Evolutionary conservation across 1,140 invertebrate species (phyloP), one percentile per base, ranked within the genome.

Genomic region (Brachionus rotundiformis): DNA sequence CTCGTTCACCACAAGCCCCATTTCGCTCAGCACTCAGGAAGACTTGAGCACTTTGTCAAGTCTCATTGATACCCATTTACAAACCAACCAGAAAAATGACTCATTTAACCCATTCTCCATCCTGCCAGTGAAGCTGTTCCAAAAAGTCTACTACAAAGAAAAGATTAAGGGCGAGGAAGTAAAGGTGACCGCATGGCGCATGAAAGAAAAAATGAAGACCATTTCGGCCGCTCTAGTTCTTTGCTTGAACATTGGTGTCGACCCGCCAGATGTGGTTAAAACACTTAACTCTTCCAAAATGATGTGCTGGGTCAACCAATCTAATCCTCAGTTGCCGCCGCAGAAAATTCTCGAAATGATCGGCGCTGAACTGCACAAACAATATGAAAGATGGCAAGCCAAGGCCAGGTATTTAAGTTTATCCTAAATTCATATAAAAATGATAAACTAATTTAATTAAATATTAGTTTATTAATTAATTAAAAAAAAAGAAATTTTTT

Each of bases 161-260:
- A 59, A 81, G 11, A 59, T 68, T n/a, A 49, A 81, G 29, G 79
- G 54, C 1, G 36, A 63, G 11, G 61, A 81, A 3, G 16, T 41
- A 0, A 33, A 81, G 44, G 79, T 65, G 11, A 29, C 79, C 16
- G 29, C 39, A 27, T 81, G 79, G 79, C 23, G 61, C 6, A 81
- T 81, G 54, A 63, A 68, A 39, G 85, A 86, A 39, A 82, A 85
- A 33, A 96, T 97, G 93, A 97, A 97, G 89, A 99, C 98, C 6
- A 95, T 98, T n/a, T 98, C 95, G 89, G 98, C 99, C 47, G 97
- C 96, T 1, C 89, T 99, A 65, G 96, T 99, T 7, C 87, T 99
- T 5, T 99, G 97, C 89, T 90, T 99, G 7, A 99, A 99, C 90
- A 94, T 99, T 73, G 97, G 96, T 27, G 96, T 99, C 5, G 98